Percentiles rank a stretch among this genome's conserved stretches.
These are phyloP conservation scores for Mormyrus hasselquistii DNA, from an alignment of 2,797 vertebrate genomes.

Conservation along the genomic window DNA sequence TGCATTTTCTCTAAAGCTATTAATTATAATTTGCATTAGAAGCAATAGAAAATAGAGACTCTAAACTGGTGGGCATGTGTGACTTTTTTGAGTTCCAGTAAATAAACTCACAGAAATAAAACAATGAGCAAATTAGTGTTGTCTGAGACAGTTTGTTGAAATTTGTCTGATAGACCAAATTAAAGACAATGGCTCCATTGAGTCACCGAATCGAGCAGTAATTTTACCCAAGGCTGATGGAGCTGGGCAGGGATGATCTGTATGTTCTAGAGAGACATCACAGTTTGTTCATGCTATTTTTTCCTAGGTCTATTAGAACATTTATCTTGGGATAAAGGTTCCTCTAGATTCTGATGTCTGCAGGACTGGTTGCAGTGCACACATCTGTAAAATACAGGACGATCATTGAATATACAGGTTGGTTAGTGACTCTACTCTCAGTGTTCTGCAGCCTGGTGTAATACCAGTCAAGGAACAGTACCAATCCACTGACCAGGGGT, in stretches of 20 bases:
- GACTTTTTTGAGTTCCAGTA: not conserved
- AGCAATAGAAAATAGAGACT: not conserved
- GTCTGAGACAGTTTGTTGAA: not conserved
- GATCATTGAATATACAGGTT: not conserved
- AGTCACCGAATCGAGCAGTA: not conserved
- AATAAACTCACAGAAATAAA: not conserved
- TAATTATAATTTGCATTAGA: not conserved
- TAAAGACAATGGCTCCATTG: not conserved
- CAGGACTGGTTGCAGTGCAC: not conserved
- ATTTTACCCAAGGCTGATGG: conserved; percentile 6
- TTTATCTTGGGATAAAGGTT: not conserved
- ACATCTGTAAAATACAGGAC: not conserved
- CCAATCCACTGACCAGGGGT: not conserved
- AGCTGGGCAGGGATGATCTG: not conserved
- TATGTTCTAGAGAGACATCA: not conserved
- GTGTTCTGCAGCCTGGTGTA: not conserved
- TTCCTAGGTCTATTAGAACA: not conserved
- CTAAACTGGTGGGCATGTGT: not conserved
- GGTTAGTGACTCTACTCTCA: not conserved
- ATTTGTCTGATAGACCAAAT: not conserved
- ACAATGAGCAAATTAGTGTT: not conserved
- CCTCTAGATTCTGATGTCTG: not conserved
- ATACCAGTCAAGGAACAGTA: not conserved
- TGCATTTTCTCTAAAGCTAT: not conserved
- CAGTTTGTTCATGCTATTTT: not conserved